Conservation (phyloP, 92 coral and sea anemone genomes). For the Pocillopora grandis region DNA sequence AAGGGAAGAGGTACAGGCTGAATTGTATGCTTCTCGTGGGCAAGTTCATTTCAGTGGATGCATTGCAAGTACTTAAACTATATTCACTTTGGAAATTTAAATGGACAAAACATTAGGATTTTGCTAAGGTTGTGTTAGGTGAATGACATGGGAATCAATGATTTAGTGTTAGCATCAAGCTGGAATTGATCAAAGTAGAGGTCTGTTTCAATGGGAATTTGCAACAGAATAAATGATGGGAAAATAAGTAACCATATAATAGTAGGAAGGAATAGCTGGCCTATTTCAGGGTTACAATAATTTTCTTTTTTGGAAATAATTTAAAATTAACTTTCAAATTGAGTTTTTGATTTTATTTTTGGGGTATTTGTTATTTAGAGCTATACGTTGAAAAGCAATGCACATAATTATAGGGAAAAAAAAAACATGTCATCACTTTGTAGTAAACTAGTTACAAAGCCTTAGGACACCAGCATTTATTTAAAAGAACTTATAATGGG, state of each 20-base stretch:
- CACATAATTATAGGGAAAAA: not conserved
- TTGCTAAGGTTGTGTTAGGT: not conserved
- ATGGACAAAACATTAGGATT: not conserved
- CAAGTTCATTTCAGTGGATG: not conserved
- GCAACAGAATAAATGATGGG: not conserved
- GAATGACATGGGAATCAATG: not conserved
- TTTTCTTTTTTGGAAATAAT: not conserved
- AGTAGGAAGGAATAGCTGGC: conserved; percentile 39
- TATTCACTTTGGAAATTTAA: not conserved
- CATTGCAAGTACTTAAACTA: not conserved
- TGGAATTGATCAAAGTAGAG: conserved; percentile 16
- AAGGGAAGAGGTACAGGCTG: no score
- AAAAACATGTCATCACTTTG: not conserved
- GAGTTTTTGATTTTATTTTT: not conserved
- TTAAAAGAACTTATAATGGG: no score
- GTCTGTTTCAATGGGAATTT: not conserved
- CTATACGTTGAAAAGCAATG: not conserved
- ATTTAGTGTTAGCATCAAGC: conserved; percentile 8
- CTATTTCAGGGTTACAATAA: conserved; percentile 33
- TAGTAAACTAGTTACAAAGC: not conserved
- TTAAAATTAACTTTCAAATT: not conserved
- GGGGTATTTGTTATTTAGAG: not conserved
- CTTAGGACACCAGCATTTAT: no score
- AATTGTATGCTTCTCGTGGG: no score
- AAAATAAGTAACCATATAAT: not conserved